Conservation (phyloP, 2,888 invertebrate species). For the Megaustenia siamemsis region DNA sequence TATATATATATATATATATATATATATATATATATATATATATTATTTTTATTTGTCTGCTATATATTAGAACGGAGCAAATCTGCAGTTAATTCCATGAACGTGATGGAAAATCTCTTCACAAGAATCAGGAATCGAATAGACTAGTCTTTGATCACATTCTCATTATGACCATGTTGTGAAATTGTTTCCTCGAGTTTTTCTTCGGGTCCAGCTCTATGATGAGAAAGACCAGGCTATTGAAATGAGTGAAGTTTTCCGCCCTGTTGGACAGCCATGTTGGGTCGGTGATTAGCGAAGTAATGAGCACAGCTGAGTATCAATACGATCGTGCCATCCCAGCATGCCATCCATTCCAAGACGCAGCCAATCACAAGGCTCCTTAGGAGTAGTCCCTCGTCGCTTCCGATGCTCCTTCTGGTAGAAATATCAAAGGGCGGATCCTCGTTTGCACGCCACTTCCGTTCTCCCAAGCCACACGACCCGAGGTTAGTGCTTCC, state of each 20-base stretch:
- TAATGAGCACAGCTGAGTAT: constrained; percentile 47
- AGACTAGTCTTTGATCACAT: constrained; percentile 34
- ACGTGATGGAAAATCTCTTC: too few relatives aligned
- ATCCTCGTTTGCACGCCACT: constrained; percentile 62
- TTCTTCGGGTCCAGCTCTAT: neutral
- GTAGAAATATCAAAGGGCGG: constrained; percentile 52
- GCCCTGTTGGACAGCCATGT: constrained; percentile 38
- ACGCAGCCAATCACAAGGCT: constrained; percentile 49
- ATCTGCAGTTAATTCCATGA: too few relatives aligned
- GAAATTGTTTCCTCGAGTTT: constrained; percentile 13
- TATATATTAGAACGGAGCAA: too few relatives aligned
- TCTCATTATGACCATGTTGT: constrained; percentile 18
- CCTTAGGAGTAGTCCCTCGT: constrained; percentile 42
- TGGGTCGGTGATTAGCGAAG: constrained; percentile 45
- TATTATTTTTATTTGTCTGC: too few relatives aligned
- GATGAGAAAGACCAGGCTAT: constrained; percentile 23
- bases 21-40: too few relatives aligned
- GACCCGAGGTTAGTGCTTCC: constrained; percentile 47
- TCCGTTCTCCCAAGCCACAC: constrained; percentile 49
- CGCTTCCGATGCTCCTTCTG: constrained; percentile 55
- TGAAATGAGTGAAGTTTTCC: constrained; percentile 40
- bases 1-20: too few relatives aligned
- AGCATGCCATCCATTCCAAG: constrained; percentile 48
- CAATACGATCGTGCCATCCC: constrained; percentile 44
- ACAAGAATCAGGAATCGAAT: too few relatives aligned